Evolutionary conservation across 2,797 vertebrate genomes (phyloP).

Genomic region (Ispidina picta): DNA sequence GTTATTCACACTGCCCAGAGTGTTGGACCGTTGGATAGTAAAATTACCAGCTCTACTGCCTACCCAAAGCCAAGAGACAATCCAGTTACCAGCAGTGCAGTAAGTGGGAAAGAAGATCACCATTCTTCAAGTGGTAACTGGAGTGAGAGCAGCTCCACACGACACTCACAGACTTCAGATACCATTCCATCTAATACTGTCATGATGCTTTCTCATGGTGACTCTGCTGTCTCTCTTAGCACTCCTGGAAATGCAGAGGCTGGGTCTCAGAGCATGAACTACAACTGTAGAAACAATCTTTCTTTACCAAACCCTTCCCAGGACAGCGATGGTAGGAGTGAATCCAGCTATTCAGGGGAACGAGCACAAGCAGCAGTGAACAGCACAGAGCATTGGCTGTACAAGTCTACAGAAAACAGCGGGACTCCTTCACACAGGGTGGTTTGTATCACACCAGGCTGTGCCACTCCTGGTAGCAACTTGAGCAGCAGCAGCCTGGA

Average conservation of each 20-base stretch:
- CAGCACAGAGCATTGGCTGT: slow-evolving; percentile 84
- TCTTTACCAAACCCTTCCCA: slow-evolving; percentile 55
- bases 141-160: slow-evolving; percentile 66
- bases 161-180: slow-evolving; percentile 68
- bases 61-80: slow-evolving; percentile 77
- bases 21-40: slow-evolving; percentile 63
- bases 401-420: slow-evolving; percentile 80
- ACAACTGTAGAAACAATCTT: slow-evolving; percentile 53
- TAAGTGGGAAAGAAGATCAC: slow-evolving; percentile 65
- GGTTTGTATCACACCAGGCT: slow-evolving; percentile 79
- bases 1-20: slow-evolving; percentile 81
- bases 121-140: slow-evolving; percentile 68
- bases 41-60: slow-evolving; percentile 52
- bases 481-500: slow-evolving; percentile 89
- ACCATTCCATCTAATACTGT: slow-evolving; percentile 66
- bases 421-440: slow-evolving; percentile 73
- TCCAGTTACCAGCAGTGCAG: slow-evolving; percentile 55
- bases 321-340: slow-evolving; percentile 77
- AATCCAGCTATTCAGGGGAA: slow-evolving; percentile 83
- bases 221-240: slow-evolving; percentile 75
- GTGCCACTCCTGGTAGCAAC: slow-evolving; percentile 87
- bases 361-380: slow-evolving; percentile 66
- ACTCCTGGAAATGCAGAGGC: slow-evolving; percentile 73
- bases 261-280: slow-evolving; percentile 61
- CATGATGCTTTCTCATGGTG: slow-evolving; percentile 73